Evolutionary conservation across 1,140 invertebrate genomes (phyloP).

Genomic region (Leptinotarsa texana): DNA sequence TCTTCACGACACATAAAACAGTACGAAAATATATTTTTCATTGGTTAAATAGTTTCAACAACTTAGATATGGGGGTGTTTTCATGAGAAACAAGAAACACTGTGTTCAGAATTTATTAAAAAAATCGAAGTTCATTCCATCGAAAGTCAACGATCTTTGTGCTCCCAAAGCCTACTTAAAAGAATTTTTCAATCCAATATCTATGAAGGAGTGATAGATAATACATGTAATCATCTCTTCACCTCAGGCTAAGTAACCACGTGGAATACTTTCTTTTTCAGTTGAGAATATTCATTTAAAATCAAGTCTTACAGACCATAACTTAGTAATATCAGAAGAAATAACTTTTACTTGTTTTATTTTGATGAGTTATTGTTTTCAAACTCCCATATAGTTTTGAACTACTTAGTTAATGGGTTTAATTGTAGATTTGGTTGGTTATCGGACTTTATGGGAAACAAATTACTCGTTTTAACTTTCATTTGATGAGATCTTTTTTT

Average conservation of each 20-base stretch:
- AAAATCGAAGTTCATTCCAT: background rate
- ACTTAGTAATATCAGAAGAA: background rate
- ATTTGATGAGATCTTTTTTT: background rate
- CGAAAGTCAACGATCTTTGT: background rate
- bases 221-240: background rate
- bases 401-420: background rate
- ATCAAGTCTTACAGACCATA: background rate
- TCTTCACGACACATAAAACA: too few species aligned
- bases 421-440: background rate
- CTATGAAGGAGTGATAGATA: background rate
- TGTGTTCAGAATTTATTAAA: too few species aligned
- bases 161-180: background rate
- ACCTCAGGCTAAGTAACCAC: background rate
- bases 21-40: too few species aligned
- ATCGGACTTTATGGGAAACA: background rate
- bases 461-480: background rate
- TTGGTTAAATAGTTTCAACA: too few species aligned
- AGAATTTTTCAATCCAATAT: background rate
- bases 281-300: background rate
- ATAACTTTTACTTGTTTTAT: background rate
- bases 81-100: too few species aligned
- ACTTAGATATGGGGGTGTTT: too few species aligned
- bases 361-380: background rate
- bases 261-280: background rate
- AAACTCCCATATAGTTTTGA: background rate